phyloP scores from a whole-genome alignment of 2,888 invertebrate species.

The Macroteleia sp. region DNA sequence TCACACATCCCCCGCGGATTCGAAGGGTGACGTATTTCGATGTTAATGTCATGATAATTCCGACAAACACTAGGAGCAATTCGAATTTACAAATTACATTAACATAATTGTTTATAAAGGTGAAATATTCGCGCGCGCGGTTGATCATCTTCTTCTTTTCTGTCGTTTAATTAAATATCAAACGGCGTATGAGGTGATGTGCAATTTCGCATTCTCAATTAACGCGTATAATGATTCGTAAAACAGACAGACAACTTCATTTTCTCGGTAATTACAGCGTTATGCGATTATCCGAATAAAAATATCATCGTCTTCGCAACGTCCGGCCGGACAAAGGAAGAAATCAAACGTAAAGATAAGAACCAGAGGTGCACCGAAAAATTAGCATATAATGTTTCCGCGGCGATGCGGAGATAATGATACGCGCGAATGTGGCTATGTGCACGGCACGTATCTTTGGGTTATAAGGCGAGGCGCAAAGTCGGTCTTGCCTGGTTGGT shows the following conservation, averaged over 20 bases:
- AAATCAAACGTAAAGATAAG: constrained; percentile 46
- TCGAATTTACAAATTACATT: constrained; percentile 41
- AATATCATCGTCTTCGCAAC: constrained; percentile 16
- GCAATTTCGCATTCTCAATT: constrained; percentile 40
- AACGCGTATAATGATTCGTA: constrained; percentile 39
- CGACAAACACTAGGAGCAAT: constrained; percentile 14
- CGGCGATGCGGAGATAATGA: constrained; percentile 54
- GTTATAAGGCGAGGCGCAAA: constrained; percentile 49
- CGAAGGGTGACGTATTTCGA: constrained; percentile 2
- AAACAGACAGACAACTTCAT: constrained; percentile 57
- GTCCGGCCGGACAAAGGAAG: constrained; percentile 34
- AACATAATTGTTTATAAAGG: constrained; percentile 43
- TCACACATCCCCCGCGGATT: constrained; percentile 19
- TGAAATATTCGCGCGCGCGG: neutral
- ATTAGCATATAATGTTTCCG: constrained; percentile 61
- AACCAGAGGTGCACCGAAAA: constrained; percentile 37
- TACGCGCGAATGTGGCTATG: constrained; percentile 30
- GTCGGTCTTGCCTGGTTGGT: constrained; percentile 39
- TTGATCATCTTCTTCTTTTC: neutral
- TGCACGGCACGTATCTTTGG: constrained; percentile 43
- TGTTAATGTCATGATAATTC: constrained; percentile 34
- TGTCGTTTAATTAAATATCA: constrained; percentile 40
- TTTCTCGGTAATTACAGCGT: constrained; percentile 48
- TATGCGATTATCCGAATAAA: constrained; percentile 33
- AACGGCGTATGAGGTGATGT: neutral